phyloP scores from a whole-genome alignment of 2,888 invertebrate genomes.

The Drosophila gaucha region DNA sequence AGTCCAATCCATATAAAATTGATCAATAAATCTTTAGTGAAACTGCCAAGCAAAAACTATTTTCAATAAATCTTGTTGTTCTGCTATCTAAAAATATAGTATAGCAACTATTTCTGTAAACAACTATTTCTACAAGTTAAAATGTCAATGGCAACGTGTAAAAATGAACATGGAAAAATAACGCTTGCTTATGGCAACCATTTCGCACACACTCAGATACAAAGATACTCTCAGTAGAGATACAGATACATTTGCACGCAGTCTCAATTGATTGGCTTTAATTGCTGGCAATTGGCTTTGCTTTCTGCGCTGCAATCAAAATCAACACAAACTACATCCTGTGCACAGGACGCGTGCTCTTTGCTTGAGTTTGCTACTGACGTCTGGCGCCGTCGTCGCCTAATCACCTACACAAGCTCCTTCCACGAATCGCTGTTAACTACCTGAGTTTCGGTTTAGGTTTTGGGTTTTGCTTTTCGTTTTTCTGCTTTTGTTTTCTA shows the following conservation, averaged over 20 bases:
- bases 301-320: conserved; percentile 22
- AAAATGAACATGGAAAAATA: conserved; percentile 34
- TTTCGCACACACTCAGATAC: conserved; percentile 52
- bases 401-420: conserved; percentile 23
- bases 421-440: conserved; percentile 34
- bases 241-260: conserved; percentile 7
- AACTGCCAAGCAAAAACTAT: no score
- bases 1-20: background rate
- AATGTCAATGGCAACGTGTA: conserved; percentile 78
- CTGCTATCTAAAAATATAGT: conserved; percentile 18
- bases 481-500: conserved; percentile 10
- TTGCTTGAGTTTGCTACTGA: conserved; percentile 12
- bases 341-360: conserved; percentile 29
- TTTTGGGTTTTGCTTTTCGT: conserved; percentile 4
- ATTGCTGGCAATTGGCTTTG: conserved; percentile 70
- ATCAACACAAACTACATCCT: conserved; percentile 27
- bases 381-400: conserved; percentile 35
- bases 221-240: conserved; percentile 13
- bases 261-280: conserved; percentile 60
- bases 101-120: conserved; percentile 12
- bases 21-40: conserved; percentile 34
- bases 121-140: conserved; percentile 60
- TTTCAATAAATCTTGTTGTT: conserved; percentile 27
- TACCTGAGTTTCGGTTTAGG: conserved; percentile 43
- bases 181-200: conserved; percentile 67